phyloP scores from a whole-genome alignment of 2,113 vertebrate species.

The Regulus satrapa region DNA sequence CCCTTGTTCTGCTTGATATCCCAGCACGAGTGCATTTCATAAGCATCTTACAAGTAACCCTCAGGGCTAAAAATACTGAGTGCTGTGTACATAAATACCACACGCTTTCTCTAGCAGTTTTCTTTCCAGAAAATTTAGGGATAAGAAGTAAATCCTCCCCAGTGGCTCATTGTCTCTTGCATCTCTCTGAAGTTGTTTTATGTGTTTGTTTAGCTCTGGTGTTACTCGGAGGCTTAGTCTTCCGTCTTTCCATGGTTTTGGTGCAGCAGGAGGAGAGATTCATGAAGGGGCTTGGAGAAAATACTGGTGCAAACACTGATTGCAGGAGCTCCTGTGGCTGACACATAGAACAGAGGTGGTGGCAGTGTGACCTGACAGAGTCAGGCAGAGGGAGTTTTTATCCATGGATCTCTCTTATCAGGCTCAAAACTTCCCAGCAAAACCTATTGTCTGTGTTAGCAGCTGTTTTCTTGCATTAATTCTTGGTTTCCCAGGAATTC shows the following conservation, averaged over 20 bases:
- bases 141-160: conserved; percentile 12
- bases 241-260: neutral
- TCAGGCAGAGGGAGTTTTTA: neutral
- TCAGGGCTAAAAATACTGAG: neutral
- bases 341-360: neutral
- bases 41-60: neutral
- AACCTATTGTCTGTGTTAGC: neutral
- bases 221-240: neutral
- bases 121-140: neutral
- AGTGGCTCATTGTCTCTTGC: neutral
- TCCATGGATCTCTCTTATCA: neutral
- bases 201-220: neutral
- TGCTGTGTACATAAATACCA: neutral
- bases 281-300: neutral
- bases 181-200: neutral
- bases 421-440: neutral
- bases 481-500: neutral
- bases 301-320: neutral
- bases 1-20: neutral
- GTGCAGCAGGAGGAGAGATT: neutral
- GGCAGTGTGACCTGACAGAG: neutral
- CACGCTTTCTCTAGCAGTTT: neutral
- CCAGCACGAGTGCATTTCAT: neutral
- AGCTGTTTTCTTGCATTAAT: neutral
- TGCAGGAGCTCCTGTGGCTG: neutral